A percentile compares a stretch with the other conserved stretches of the same genome.
phyloP scores from a whole-genome alignment of 2,113 vertebrate species.

The Ceyx cyanopectus region DNA sequence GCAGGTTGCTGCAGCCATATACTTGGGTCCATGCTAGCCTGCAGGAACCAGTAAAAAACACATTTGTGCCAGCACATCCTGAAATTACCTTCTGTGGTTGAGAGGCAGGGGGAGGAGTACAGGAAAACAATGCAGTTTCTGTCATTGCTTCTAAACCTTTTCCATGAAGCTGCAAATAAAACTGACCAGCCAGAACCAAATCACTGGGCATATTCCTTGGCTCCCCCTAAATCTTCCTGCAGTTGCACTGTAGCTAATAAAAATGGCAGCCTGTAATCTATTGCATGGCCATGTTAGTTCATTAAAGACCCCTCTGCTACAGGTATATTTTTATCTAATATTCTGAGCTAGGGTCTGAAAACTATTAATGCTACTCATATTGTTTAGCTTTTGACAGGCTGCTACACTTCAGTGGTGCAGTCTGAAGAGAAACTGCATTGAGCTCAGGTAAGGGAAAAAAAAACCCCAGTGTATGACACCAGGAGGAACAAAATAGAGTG shows the following conservation, averaged over 20 bases:
- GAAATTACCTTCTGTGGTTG: slow-evolving; percentile 18
- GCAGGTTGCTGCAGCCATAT: not conserved
- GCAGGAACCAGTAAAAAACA: slow-evolving; percentile 16
- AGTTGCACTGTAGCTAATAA: slow-evolving; percentile 1
- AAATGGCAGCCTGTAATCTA: not conserved
- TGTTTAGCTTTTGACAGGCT: slow-evolving; percentile 21
- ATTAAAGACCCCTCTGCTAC: not conserved
- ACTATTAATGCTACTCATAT: not conserved
- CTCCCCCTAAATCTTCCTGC: not conserved
- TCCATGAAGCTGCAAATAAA: not conserved
- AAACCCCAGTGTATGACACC: not conserved
- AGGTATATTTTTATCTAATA: not conserved
- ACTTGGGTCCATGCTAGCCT: not conserved
- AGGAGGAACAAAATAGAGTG: slow-evolving; percentile 33
- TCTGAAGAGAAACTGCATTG: slow-evolving; percentile 6
- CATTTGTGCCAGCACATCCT: slow-evolving; percentile 5
- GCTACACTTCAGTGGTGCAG: not conserved
- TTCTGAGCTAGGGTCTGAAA: slow-evolving; percentile 28
- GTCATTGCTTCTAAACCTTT: not conserved
- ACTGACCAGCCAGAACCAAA: not conserved
- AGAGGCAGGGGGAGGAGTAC: not conserved
- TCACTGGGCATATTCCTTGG: not conserved
- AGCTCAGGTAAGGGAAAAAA: not conserved
- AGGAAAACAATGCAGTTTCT: not conserved
- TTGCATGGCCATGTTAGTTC: not conserved